phyloP scores from a whole-genome alignment of 2,797 vertebrate genomes.

The Amphiprion clarkii region DNA sequence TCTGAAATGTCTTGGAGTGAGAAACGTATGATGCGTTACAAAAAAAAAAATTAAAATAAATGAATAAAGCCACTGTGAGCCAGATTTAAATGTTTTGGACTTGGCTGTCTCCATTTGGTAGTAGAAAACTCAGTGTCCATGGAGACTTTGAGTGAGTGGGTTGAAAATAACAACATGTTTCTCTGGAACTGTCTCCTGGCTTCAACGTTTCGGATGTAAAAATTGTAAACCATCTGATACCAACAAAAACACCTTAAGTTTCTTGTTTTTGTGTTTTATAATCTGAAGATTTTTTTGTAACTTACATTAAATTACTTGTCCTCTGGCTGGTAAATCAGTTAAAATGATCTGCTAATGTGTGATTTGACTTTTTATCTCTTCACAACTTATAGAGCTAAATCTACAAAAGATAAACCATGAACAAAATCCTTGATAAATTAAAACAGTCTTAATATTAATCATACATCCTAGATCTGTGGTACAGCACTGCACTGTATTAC shows the following conservation, averaged over 20 bases:
- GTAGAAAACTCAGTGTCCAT: not conserved
- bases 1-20: not conserved
- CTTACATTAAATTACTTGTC: too few species aligned
- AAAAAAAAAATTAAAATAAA: not conserved
- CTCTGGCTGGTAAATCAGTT: not conserved
- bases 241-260: not conserved
- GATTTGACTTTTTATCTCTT: not conserved
- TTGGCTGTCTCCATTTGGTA: constrained; percentile 13
- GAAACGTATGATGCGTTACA: not conserved
- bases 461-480: not conserved
- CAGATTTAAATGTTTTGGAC: constrained; percentile 12
- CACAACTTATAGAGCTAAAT: not conserved
- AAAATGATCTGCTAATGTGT: not conserved
- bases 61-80: not conserved
- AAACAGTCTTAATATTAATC: not conserved
- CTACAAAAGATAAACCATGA: not conserved
- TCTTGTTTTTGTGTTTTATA: not conserved
- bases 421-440: not conserved
- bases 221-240: not conserved
- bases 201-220: not conserved
- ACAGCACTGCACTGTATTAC: too few species aligned
- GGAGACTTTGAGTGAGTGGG: not conserved
- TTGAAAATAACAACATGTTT: not conserved
- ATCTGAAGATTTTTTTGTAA: not conserved
- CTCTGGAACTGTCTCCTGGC: not conserved